A percentile compares a stretch with the other conserved stretches of the same genome.
Conservation (phyloP, 2,888 invertebrate genomes). For the Helicoverpa assulta region DNA sequence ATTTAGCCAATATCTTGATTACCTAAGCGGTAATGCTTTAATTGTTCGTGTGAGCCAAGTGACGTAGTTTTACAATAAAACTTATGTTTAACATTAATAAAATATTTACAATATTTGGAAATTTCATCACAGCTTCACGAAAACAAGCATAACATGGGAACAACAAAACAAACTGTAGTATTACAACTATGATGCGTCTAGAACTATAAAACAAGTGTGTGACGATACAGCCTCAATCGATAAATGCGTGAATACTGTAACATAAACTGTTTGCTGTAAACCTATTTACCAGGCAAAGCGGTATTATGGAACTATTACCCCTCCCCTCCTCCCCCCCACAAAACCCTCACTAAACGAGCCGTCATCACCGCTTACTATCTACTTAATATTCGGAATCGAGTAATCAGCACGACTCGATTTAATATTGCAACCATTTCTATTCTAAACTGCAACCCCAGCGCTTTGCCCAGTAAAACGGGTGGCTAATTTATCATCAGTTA, state of each 20-base stretch:
- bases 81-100: slow-evolving; percentile 85
- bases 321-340: slow-evolving; percentile 32
- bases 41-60: slow-evolving; percentile 87
- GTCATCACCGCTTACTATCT: slow-evolving; percentile 8
- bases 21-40: slow-evolving; percentile 85
- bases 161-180: slow-evolving; percentile 83
- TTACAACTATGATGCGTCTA: slow-evolving; percentile 77
- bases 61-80: slow-evolving; percentile 83
- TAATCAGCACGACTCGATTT: slow-evolving; percentile 12
- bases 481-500: slow-evolving; percentile 53
- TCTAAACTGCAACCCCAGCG: slow-evolving; percentile 26
- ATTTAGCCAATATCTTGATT: slow-evolving; percentile 87
- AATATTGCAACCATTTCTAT: slow-evolving; percentile 38
- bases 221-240: slow-evolving; percentile 80
- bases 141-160: slow-evolving; percentile 88
- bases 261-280: slow-evolving; percentile 52
- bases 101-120: slow-evolving; percentile 90
- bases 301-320: slow-evolving; percentile 40
- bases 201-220: slow-evolving; percentile 83
- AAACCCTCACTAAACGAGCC: slow-evolving; percentile 25
- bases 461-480: slow-evolving; percentile 34
- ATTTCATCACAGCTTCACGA: slow-evolving; percentile 90
- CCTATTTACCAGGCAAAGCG: slow-evolving; percentile 42
- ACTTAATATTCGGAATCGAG: slow-evolving; percentile 20
- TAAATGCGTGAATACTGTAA: slow-evolving; percentile 89